Evolutionary conservation across 2,888 invertebrate species (phyloP).

Genomic region (Dyspetes luteomarginatus): DNA sequence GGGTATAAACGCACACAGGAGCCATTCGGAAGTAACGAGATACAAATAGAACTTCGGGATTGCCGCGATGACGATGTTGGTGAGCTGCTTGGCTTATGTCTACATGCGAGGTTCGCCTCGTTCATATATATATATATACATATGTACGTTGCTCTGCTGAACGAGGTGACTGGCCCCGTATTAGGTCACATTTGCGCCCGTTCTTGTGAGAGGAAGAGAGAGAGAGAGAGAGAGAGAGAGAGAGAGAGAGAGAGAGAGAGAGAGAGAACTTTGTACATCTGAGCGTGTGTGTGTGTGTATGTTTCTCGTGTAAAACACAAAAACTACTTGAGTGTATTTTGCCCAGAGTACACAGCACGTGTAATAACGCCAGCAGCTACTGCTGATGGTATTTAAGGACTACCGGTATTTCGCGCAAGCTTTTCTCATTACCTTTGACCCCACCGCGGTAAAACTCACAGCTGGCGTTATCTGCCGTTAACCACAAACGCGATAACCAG

Average conservation of each 20-base stretch:
- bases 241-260: too few species aligned
- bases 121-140: conserved; percentile 5
- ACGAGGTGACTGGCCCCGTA: conserved; percentile 81
- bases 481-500: background rate
- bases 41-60: conserved; percentile 79
- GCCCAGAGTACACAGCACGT: conserved; percentile 26
- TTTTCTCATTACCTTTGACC: conserved; percentile 51
- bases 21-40: conserved; percentile 79
- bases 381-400: background rate
- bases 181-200: conserved; percentile 82
- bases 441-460: conserved; percentile 24
- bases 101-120: conserved; percentile 4
- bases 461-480: background rate
- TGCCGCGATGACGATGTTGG: conserved; percentile 65
- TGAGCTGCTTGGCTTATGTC: conserved; percentile 4
- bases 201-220: conserved; percentile 66
- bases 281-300: background rate
- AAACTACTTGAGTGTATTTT: background rate
- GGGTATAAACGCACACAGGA: conserved; percentile 5
- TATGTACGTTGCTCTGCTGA: conserved; percentile 38
- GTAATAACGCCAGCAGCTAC: conserved; percentile 20
- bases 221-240: too few species aligned
- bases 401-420: conserved; percentile 51
- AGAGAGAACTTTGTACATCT: conserved; percentile 19
- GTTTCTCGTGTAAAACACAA: conserved; percentile 18